Base-by-base conservation (phyloP, 2,797 vertebrate species). In the Triplophysa yarkandensis region DNA sequence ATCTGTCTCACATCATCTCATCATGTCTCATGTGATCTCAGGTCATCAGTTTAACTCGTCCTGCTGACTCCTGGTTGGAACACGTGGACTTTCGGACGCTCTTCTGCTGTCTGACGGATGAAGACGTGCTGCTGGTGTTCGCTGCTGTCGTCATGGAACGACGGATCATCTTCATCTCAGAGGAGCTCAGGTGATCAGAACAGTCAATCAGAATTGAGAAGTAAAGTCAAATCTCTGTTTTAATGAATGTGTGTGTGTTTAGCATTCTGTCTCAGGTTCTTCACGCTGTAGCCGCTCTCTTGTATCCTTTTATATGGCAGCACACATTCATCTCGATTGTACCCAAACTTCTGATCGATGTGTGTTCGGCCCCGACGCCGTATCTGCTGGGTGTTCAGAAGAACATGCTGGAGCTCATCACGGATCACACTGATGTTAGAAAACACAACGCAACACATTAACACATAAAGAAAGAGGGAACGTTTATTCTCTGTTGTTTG, bases 251-350 rank as follows among this genome's bases (percentile, higher is more conserved):
- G 36, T 60, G 28, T 28, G 16, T 61, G 34, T 71, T 27, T 85
- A 95, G 94, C 2, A 89, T 90, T 60, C 88, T 95, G 57, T 95
- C 94, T 0, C 92, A 94, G 86, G 93, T 93, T 27, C 92, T 95
- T 84, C 93, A 95, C 0, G 93, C 92, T 0, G 86, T 94, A 0
- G 93, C 91, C 0, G 94, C 93, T 17, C 89, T 95, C 63, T 90
- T 95, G 32, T 94, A 92, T 74, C 94, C 94, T 32, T 95, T 95
- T 87, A 89, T 86, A 58, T 95, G 94, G 94, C 93, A 93, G 17
- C 94, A 95, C 85, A 95, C 94, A 41, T 94, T 93, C 85, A 95
- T 95, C 84, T 93, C 94, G 0, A 94, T 94, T 27, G 90, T 95
- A 8, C 94, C 94, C 0, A 87, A 91, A 68, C 88, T 90, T 71